phyloP scores from a whole-genome alignment of 2,113 vertebrate species.

The Zapornia atra region DNA sequence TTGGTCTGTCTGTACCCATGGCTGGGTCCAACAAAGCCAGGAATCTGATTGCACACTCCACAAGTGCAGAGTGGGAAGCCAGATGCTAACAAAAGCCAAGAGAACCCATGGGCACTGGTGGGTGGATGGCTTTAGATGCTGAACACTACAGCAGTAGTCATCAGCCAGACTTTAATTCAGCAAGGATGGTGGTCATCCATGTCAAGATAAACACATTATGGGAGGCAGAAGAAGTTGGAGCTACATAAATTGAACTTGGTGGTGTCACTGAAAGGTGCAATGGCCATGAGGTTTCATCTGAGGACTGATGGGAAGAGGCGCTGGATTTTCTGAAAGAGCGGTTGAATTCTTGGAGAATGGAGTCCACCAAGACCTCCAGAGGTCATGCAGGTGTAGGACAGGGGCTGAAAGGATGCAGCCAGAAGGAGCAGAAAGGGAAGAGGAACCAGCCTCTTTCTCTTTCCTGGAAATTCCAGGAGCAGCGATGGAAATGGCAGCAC shows the following conservation, averaged over 20 bases:
- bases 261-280: neutral
- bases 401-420: neutral
- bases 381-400: neutral
- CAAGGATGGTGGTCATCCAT: neutral
- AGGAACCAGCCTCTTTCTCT: neutral
- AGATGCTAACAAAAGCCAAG: neutral
- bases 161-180: neutral
- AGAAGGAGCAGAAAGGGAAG: neutral
- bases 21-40: neutral
- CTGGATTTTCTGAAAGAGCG: neutral
- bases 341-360: neutral
- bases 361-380: neutral
- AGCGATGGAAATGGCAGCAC: neutral
- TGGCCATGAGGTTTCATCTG: neutral
- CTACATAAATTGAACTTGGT: neutral
- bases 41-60: neutral
- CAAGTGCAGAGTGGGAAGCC: neutral
- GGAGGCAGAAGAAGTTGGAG: neutral
- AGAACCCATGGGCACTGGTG: fast-evolving
- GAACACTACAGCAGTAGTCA: neutral
- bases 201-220: neutral
- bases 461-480: neutral
- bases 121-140: neutral
- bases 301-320: neutral
- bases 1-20: neutral